Base-by-base conservation (phyloP, 37 sponge, comb jelly and placozoan genomes). In the Theonella swinhoei region DNA sequence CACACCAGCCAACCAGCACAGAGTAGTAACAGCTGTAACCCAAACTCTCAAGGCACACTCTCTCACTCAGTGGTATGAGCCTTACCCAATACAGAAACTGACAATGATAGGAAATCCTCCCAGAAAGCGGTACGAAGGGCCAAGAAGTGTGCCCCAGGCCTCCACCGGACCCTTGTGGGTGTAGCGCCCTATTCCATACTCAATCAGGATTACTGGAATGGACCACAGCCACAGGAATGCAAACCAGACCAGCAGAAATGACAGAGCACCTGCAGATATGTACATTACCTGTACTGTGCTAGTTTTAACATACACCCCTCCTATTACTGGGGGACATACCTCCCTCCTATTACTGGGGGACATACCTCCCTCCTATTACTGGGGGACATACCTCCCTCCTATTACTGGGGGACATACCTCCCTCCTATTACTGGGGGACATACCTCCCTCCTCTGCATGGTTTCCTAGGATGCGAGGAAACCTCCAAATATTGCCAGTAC, bases 401-500 rank as follows among this genome's bases (percentile, higher is more conserved):
- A n/a, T n/a, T n/a, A n/a, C n/a, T n/a, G n/a, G n/a, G n/a, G n/a
- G n/a, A n/a, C n/a, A n/a, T n/a, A n/a, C n/a, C n/a, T n/a, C n/a
- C n/a, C n/a, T n/a, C n/a, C n/a, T n/a, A n/a, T n/a, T n/a, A n/a
- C n/a, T n/a, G n/a, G n/a, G n/a, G n/a, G n/a, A 32, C 60, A 17
- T 47, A 86, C 95, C 95, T 67, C 89, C 92, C 58, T 88, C 89
- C 4, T 39, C 68, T 23, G 92, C 89, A 82, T 94, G 70, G 42
- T 66, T 88, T 26, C 92, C 95, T 20, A 91, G 78, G n/a, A 94
- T 94, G 37, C 95, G 72, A 19, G 95, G 92, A 74, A 86, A 94
- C 62, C 95, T 68, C 95, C 95, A 94, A 20, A 94, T 94, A 64
- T 94, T 94, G 5, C 95, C 95, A 42, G 95, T 94, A 8, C 95